Conservation (phyloP, 2,113 vertebrate species). For the Brachypteracias leptosomus region DNA sequence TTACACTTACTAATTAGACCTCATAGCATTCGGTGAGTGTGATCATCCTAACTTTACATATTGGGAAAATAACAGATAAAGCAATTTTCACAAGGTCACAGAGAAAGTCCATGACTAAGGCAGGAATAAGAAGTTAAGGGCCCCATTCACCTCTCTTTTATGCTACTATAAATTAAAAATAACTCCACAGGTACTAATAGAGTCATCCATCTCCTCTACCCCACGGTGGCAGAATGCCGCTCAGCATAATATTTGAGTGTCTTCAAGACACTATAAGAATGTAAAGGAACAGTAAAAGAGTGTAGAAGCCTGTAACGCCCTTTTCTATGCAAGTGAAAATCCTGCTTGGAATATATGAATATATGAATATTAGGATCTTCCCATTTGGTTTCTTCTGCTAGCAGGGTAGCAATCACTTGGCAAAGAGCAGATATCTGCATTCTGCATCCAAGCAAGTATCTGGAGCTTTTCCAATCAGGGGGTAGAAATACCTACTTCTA, state of each 20-base stretch:
- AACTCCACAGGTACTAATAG: conserved; percentile 21
- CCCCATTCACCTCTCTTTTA: background rate
- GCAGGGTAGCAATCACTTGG: background rate
- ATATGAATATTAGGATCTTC: background rate
- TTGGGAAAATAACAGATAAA: conserved; percentile 9
- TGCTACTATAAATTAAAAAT: conserved; percentile 26
- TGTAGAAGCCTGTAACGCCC: background rate
- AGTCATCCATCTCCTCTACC: background rate
- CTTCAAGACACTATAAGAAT: background rate
- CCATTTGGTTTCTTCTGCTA: background rate
- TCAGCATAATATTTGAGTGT: background rate
- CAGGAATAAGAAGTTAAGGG: conserved; percentile 8
- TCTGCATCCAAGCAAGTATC: background rate
- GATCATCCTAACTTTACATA: conserved; percentile 21
- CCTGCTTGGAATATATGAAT: background rate
- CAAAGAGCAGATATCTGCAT: background rate
- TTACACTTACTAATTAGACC: conserved; percentile 44
- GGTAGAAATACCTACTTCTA: background rate
- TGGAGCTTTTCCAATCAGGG: background rate
- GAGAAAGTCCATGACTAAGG: background rate
- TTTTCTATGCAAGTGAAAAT: background rate
- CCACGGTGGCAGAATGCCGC: background rate
- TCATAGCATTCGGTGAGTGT: background rate
- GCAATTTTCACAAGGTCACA: conserved; percentile 22
- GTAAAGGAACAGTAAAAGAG: background rate